Evolutionary conservation across 2,113 vertebrate species (phyloP), one percentile per base, ranked within the genome.

Genomic region (Catagonus wagneri): DNA sequence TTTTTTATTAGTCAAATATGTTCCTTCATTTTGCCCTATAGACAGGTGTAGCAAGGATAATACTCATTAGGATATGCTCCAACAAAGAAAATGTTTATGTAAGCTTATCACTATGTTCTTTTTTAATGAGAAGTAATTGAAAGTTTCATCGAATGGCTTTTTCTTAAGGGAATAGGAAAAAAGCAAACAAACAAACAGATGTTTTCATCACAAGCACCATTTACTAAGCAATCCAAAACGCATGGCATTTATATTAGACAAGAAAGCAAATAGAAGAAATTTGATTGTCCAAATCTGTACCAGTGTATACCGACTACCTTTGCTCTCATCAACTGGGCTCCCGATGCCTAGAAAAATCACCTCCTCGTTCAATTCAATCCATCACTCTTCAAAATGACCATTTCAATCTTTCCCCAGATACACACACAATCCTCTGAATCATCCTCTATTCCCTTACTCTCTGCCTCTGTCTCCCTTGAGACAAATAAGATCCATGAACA

Each of bases 121-220:
- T 84, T 80, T 80, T 63, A 78, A 75, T 66, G 50, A 88, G 87
- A 96, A 8, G 36, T 93, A 96, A 96, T 89, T 81, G 39, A 84
- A 95, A 85, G 23, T 61, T 72, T 95, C 39, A 93, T 71, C 44
- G 1, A 94, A 76, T 56, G 27, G 10, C 25, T 75, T 89, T 92
- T 94, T 87, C 71, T 95, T 94, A 61, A 72, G 58, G 76, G 20
- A 83, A 20, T 12, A 52, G 61, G 2, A 36, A 68, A 34, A 25
- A 50, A 22, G 25, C 44, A 44, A 44, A 44, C 44, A 56, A 52
- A 50, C 2, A 63, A 90, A 50, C 76, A 92, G 34, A 63, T 83
- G 76, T 78, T 83, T 96, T 83, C 13, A 74, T 91, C 58, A 72
- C 32, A 88, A 93, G 61, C 12, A 29, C 29, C 39, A 89, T 68